Evolutionary conservation across 1,140 invertebrate species (phyloP).

Genomic region (Ips nitidus): DNA sequence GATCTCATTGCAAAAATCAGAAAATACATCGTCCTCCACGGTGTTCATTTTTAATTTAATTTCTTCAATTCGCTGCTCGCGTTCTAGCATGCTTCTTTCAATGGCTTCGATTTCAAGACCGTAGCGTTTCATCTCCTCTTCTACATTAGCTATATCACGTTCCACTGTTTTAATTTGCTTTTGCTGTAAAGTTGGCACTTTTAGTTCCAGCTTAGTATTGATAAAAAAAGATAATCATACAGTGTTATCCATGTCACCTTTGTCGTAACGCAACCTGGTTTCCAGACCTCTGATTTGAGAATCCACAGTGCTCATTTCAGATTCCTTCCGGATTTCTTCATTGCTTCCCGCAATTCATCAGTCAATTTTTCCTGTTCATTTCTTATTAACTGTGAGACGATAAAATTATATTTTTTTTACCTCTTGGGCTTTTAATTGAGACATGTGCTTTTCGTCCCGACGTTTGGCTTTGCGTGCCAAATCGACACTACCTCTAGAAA

Average conservation of each 20-base stretch:
- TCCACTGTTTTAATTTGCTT: constrained; percentile 78
- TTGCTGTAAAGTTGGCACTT: constrained; percentile 8
- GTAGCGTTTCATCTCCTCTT: too few relatives aligned
- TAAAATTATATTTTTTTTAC: too few relatives aligned
- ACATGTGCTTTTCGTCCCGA: constrained; percentile 99
- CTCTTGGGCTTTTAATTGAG: constrained; percentile 85
- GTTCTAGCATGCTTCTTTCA: too few relatives aligned
- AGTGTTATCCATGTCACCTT: constrained; percentile 83
- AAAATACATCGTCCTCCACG: too few relatives aligned
- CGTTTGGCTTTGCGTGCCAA: constrained; percentile 94
- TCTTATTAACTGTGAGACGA: too few relatives aligned
- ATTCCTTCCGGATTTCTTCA: constrained; percentile 98
- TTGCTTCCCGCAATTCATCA: constrained; percentile 85
- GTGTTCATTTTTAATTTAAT: too few relatives aligned
- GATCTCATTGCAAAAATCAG: too few relatives aligned
- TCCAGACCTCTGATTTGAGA: constrained; percentile 95
- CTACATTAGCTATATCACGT: constrained; percentile 67
- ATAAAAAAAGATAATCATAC: too few relatives aligned
- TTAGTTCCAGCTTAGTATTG: constrained; percentile 3
- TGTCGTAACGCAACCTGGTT: constrained; percentile 93
- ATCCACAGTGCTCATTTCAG: constrained; percentile 95
- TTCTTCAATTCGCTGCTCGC: too few relatives aligned
- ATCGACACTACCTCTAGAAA: constrained; percentile 96
- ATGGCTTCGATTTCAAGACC: too few relatives aligned
- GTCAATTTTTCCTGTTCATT: constrained; percentile 71